Percentiles rank a stretch among this genome's conserved stretches.
Evolutionary conservation across 2,888 invertebrate species (phyloP).

Genomic region (Hylaea fasciaria): DNA sequence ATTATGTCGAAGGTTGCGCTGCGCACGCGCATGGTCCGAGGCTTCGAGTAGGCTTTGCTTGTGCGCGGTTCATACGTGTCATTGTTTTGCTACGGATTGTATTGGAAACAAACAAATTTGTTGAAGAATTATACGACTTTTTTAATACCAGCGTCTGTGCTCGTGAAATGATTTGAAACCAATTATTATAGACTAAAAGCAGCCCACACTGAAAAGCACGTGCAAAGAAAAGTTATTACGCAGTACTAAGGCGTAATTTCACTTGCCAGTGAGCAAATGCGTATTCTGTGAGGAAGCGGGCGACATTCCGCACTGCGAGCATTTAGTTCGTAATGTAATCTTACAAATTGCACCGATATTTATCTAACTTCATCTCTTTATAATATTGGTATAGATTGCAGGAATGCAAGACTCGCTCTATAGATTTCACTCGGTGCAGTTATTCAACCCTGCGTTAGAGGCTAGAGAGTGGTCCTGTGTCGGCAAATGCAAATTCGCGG

Average conservation of each 20-base stretch:
- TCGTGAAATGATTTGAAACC: background rate
- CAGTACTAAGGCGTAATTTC: no score
- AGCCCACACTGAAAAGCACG: no score
- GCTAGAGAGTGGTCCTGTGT: conserved; percentile 36
- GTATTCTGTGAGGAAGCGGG: no score
- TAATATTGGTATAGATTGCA: background rate
- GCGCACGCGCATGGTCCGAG: conserved; percentile 32
- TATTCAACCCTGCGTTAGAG: conserved; percentile 26
- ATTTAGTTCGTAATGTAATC: no score
- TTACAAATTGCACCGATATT: no score
- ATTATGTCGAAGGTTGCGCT: conserved; percentile 48
- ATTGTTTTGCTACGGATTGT: conserved; percentile 17
- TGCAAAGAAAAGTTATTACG: no score
- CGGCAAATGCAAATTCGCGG: conserved; percentile 53
- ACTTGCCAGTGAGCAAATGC: no score
- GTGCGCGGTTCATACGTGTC: conserved; percentile 4
- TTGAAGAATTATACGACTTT: background rate
- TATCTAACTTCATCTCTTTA: no score
- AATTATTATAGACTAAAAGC: no score
- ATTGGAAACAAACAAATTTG: conserved; percentile 6
- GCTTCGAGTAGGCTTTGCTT: conserved; percentile 2
- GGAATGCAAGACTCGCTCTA: background rate
- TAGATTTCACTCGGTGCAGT: conserved; percentile 17
- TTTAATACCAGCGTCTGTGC: background rate
- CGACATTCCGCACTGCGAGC: no score